Evolutionary conservation across 2,113 vertebrate genomes (phyloP), one percentile per base, ranked within the genome.

Genomic region (Strix aluco): DNA sequence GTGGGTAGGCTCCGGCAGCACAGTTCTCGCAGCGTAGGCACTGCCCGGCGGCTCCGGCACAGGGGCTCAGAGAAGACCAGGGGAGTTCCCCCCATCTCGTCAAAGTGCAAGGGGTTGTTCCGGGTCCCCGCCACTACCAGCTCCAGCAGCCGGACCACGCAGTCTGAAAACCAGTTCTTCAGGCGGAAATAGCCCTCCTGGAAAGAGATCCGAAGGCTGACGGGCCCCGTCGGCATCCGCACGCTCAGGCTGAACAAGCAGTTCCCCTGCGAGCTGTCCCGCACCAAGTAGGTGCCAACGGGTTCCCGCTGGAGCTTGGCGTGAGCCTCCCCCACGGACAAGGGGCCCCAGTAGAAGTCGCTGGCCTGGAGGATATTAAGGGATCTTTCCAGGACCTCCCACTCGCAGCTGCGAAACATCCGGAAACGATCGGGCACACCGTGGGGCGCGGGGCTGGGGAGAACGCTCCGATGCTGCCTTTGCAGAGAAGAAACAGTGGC

Each of bases 291-390:
- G 69, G 98, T 98, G 73, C 98, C 98, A 0, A 97, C 97, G 0
- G 97, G 96, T 73, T 97, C 96, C 47, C 1, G 58, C 49, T 94
- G 88, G 51, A 98, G 97, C 88, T 96, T 97, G 62, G 97, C 96
- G 0, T 98, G 98, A 46, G 98, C 98, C 92, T 98, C 97, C 13
- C 94, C 89, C 38, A 97, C 97, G 0, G 97, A 96, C 77, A 98
- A 88, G 38, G 98, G 97, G 26, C 98, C 98, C 97, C 98, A 98
- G 80, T 98, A 98, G 89, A 98, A 98, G 90, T 97, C 97, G 12
- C 97, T 96, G 93, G 96, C 96, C 93, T 97, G 96, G 9, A 98
- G 97, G 82, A 96, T 95, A 63, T 73, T 90, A 82, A 98, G 94
- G 36, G 96, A 97, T 57, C 97, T 91, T 81, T 98, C 97, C 84